Base-by-base conservation (phyloP, 1,140 invertebrate genomes). In the Drosophila trapezifrons region DNA sequence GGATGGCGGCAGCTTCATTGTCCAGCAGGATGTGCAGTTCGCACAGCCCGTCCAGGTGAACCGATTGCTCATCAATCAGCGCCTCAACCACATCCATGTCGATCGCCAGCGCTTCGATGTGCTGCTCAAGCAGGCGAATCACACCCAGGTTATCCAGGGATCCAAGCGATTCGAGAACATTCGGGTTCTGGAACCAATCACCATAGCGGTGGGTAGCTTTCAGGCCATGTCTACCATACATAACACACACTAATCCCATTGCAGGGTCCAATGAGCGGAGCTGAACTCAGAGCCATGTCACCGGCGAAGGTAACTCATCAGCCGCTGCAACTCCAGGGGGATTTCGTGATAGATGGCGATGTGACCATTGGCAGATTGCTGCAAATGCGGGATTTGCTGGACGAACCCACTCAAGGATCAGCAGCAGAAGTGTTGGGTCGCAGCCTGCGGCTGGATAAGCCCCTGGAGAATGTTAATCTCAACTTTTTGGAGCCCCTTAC, bases 1-100 rank as follows among this genome's bases (percentile, higher is more conserved):
- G 22, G 67, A 83, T 69, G 91, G 83, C 12, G 84, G 85, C 6
- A 80, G 80, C 43, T 90, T 76, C 32, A 64, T 89, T 27, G 81
- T 93, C 2, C 74, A 92, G 54, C 90, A 92, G 70, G 91, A 93
- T 45, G 77, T 93, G n/a, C 77, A 86, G 60, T 93, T 93, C 32
- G 72, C 74, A 0, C 81, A 91, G 37, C 79, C 90, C 15, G 58
- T 92, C 8, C 51, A 78, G 35, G 86, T 90, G 0, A 92, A 93
- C 17, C 67, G 91, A 9, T 35, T 93, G n/a, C 3, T 70, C 1
- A 90, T 93, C 17, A 66, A 76, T 15, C 64, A 92, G n/a, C 80
- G 82, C 12, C 56, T 93, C 10, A 93, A 93, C 71, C 80, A 93
- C 20, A 92, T 93, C 49, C 63, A 84, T 40, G 92, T 93, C 1